Percentiles rank a stretch among this genome's conserved stretches.
Conservation (phyloP, 2,888 invertebrate species). For the Sarcophaga rosellei region DNA sequence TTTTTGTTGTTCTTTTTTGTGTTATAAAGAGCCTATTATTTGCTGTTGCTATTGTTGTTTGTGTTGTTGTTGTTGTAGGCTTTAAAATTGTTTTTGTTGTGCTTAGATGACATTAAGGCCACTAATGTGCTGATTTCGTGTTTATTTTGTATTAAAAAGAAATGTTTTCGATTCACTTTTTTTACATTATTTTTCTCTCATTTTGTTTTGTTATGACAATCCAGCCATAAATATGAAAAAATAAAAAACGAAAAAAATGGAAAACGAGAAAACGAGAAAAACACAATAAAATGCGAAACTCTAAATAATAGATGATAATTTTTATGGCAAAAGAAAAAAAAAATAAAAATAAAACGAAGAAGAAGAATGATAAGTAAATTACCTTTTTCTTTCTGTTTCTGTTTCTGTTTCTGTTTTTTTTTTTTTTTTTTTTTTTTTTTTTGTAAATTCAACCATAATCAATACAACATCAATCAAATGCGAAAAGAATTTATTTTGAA, state of each 20-base stretch:
- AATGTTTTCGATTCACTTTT: too few species aligned
- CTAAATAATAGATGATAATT: constrained; percentile 24
- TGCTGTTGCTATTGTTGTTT: neutral
- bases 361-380: constrained; percentile 20
- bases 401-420: too few species aligned
- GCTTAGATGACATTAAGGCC: constrained; percentile 39
- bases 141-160: constrained; percentile 44
- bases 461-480: constrained; percentile 39
- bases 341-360: neutral
- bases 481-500: neutral
- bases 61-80: constrained; percentile 1
- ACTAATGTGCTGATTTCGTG: constrained; percentile 54
- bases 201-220: constrained; percentile 20
- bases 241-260: neutral
- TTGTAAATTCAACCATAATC: constrained; percentile 20
- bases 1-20: neutral
- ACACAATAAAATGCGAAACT: neutral
- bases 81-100: neutral
- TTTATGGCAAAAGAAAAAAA: neutral
- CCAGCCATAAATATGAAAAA: constrained; percentile 12
- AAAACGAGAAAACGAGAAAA: neutral
- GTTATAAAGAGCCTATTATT: neutral
- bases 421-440: too few species aligned
- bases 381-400: neutral
- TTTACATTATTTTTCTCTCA: neutral